Evolutionary conservation across 2,113 vertebrate species (phyloP).

Genomic region (Clarias gariepinus): DNA sequence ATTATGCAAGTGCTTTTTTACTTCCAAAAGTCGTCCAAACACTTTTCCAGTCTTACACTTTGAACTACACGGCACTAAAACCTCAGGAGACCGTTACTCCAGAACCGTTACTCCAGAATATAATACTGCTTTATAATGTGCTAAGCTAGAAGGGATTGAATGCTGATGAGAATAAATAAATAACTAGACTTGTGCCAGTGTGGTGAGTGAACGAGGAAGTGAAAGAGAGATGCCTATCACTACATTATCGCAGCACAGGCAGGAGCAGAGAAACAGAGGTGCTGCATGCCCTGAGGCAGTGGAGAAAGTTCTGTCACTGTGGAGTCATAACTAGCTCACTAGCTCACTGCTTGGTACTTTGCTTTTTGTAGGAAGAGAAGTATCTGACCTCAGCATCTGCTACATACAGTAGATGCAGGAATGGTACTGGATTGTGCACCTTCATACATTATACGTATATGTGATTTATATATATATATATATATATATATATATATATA

Average conservation of each 20-base stretch:
- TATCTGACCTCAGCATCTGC: background rate
- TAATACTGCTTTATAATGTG: background rate
- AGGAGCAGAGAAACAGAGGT: background rate
- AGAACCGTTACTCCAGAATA: background rate
- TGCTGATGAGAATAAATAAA: slow-evolving; percentile 32
- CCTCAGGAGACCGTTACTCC: background rate
- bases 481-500: too few species aligned
- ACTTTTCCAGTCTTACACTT: too few species aligned
- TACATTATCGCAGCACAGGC: slow-evolving; percentile 1
- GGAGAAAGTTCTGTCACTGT: slow-evolving; percentile 3
- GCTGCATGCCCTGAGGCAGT: slow-evolving; percentile 4
- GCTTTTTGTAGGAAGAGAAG: background rate
- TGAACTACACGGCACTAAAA: background rate
- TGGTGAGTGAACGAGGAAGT: background rate
- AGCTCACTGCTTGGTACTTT: background rate
- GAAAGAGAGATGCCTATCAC: background rate
- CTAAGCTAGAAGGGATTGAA: slow-evolving; percentile 33
- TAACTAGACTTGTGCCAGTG: slow-evolving; percentile 15
- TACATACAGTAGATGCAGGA: background rate
- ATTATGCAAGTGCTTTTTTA: background rate
- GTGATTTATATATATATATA: too few species aligned
- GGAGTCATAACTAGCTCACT: background rate
- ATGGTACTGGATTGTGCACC: background rate
- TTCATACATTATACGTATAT: background rate
- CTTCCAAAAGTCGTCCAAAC: background rate